A percentile compares a stretch with the other conserved stretches of the same genome.
These are phyloP conservation scores for Subacronicta megacephala DNA, from an alignment of 2,888 invertebrate genomes.

Conservation along the genomic window DNA sequence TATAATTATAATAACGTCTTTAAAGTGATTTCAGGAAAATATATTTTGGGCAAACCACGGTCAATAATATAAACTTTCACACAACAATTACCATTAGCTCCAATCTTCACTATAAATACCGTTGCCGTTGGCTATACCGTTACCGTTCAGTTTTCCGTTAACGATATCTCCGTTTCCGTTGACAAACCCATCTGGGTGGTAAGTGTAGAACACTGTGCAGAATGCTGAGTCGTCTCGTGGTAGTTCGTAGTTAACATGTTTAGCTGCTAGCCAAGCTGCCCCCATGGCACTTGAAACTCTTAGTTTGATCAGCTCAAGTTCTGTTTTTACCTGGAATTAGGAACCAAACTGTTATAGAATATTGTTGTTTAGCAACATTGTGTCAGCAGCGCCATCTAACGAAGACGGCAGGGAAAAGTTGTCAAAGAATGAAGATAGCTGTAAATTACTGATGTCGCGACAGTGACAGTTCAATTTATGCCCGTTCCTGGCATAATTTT, in stretches of 20 bases:
- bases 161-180: conserved; percentile 47
- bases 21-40: background rate
- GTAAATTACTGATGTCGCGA: too few species aligned
- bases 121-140: conserved; percentile 45
- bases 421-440: too few species aligned
- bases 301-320: conserved; percentile 91
- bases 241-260: conserved; percentile 90
- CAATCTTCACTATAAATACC: conserved; percentile 39
- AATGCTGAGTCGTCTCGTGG: conserved; percentile 93
- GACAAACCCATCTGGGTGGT: conserved; percentile 64
- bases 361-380: too few species aligned
- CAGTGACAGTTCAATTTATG: too few species aligned
- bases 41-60: conserved; percentile 47
- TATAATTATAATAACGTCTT: too few species aligned
- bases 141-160: conserved; percentile 51
- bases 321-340: conserved; percentile 75
- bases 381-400: too few species aligned
- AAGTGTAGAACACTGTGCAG: conserved; percentile 91
- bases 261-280: conserved; percentile 95
- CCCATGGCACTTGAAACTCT: conserved; percentile 95
- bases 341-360: background rate
- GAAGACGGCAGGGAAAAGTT: too few species aligned
- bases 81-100: conserved; percentile 44
- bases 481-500: too few species aligned
- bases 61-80: background rate